phyloP scores from a whole-genome alignment of 2,797 vertebrate species.

The Syngnathus acus region DNA sequence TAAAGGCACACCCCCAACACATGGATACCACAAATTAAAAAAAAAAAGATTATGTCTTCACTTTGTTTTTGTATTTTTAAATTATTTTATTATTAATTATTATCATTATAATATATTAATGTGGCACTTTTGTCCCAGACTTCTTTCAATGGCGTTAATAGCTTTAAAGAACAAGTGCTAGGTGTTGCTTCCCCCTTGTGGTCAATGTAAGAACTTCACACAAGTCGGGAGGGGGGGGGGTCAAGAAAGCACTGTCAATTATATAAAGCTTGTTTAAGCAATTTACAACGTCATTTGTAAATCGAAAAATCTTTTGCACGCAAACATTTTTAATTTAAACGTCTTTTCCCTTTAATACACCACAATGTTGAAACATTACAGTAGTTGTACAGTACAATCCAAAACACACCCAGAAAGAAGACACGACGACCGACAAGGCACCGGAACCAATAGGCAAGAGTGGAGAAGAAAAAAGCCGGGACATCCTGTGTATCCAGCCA shows the following conservation, averaged over 20 bases:
- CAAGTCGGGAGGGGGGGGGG: too few relatives aligned
- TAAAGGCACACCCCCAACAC: too few relatives aligned
- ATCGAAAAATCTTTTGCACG: neutral
- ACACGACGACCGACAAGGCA: conserved; percentile 20
- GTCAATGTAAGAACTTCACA: neutral
- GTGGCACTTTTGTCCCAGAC: too few relatives aligned
- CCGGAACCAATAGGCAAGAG: conserved; percentile 43
- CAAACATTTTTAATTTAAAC: neutral
- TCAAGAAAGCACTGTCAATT: neutral
- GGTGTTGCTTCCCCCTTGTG: conserved; percentile 4
- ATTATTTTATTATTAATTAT: neutral
- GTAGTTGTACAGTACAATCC: neutral
- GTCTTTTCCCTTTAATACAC: neutral
- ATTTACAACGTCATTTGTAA: neutral
- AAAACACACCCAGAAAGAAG: conserved; percentile 25
- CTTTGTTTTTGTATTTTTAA: neutral
- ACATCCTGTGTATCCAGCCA: conserved; percentile 59
- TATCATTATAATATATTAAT: neutral
- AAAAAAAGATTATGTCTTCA: neutral
- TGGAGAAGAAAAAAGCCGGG: conserved; percentile 1
- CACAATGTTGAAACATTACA: conserved; percentile 18
- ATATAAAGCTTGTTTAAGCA: neutral
- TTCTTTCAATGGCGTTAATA: too few relatives aligned
- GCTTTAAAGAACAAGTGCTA: conserved; percentile 2
- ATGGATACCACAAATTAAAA: neutral